Evolutionary conservation across 2,797 vertebrate genomes (phyloP), one percentile per base, ranked within the genome.

Genomic region (Aplochiton taeniatus): DNA sequence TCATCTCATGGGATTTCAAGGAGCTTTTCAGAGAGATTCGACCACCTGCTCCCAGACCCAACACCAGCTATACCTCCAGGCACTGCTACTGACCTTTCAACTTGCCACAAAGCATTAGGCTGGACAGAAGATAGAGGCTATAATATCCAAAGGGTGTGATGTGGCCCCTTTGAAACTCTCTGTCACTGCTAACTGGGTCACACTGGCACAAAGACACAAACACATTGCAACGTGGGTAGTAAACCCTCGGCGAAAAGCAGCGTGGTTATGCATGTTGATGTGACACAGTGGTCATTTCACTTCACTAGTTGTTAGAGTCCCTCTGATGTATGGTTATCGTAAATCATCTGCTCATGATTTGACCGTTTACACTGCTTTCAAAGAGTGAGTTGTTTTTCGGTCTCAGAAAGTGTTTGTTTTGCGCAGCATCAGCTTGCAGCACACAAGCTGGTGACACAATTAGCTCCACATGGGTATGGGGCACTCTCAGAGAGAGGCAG

Each of bases 21-120:
- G 10, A 18, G 12, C 31, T 31, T 31, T 31, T 31, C 31, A 2
- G 49, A 18, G 41, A 54, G 17, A 20, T 54, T 11, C 44, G 18
- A n/a, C 46, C 61, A 78, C 52, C 73, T 70, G 77, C 76, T 76
- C 42, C 14, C 63, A 72, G 75, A 70, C 55, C 52, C 48, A 12
- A 63, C 67, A 72, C 16, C 11, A 9, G 42, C 20, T 8, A 13
- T 5, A 19, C 58, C 82, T 69, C 20, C 43, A 16, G 20, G 73
- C 75, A 51, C 8, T 61, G 61, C 9, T 9, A 19, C 11, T 45
- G 72, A 78, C 80, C 83, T 85, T 80, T 83, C 73, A 85, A 78
- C 83, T 82, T 83, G 84, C 85, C 82, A 83, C 74, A 49, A 75
- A 79, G 78, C 70, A 75, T 86, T 76, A 85, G 63, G 65, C n/a